phyloP scores from a whole-genome alignment of 2,797 vertebrate species.

The Pygocentrus nattereri region DNA sequence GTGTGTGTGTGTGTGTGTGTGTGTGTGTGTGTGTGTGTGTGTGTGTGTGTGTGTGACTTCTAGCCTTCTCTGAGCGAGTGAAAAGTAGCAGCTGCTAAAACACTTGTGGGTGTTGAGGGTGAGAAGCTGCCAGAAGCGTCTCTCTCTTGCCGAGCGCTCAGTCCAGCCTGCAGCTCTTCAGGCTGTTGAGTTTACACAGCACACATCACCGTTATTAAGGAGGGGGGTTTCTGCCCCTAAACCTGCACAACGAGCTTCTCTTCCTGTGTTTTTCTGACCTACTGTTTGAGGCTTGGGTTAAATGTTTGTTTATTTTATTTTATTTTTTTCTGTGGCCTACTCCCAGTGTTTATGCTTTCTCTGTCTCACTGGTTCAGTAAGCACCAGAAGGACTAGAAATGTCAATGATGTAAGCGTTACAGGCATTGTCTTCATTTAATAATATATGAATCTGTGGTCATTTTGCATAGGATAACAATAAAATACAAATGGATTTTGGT shows the following conservation, averaged over 20 bases:
- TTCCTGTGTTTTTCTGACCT: not conserved
- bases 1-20: not conserved
- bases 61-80: constrained; percentile 42
- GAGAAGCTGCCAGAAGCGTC: constrained; percentile 41
- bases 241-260: constrained; percentile 7
- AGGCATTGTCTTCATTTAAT: not conserved
- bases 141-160: constrained; percentile 7
- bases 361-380: not conserved
- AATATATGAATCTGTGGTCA: too few relatives aligned
- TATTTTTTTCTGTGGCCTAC: not conserved
- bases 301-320: not conserved
- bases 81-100: constrained; percentile 52
- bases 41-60: not conserved
- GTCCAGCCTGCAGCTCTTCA: constrained; percentile 23
- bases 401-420: not conserved
- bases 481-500: too few relatives aligned
- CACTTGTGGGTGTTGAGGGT: constrained; percentile 48
- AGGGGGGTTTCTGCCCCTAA: not conserved
- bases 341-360: not conserved
- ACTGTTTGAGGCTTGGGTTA: not conserved
- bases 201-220: not conserved
- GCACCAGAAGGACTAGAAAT: not conserved
- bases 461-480: too few relatives aligned
- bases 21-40: not conserved
- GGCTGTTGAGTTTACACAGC: constrained; percentile 22